A percentile compares a stretch with the other conserved stretches of the same genome.
Conservation (phyloP, 2,888 invertebrate genomes). For the Zaprionus lineosus region DNA sequence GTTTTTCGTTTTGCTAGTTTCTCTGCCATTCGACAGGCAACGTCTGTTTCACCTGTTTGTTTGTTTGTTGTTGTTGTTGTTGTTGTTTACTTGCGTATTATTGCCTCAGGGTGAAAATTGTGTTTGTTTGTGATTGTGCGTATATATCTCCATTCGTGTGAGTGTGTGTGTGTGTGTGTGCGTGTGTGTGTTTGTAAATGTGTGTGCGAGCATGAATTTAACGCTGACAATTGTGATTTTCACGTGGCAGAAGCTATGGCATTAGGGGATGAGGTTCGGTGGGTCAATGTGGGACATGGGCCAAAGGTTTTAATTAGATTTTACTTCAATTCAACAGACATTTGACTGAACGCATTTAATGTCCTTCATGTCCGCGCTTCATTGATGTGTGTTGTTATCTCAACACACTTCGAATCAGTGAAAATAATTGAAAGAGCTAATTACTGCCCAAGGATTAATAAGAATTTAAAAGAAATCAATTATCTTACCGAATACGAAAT, state of each 20-base stretch:
- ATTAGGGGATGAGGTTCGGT: too few species aligned
- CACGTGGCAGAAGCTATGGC: conserved; percentile 15
- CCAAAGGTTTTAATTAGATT: conserved; percentile 67
- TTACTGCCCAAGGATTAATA: neutral
- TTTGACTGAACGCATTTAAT: conserved; percentile 33
- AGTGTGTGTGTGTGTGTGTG: conserved; percentile 20
- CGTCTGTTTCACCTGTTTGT: conserved; percentile 60
- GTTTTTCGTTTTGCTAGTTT: conserved; percentile 40
- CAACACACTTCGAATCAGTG: too few species aligned
- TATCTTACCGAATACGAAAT: too few species aligned
- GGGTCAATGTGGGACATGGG: too few species aligned
- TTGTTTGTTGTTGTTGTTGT: conserved; percentile 47
- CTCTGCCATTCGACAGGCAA: conserved; percentile 45
- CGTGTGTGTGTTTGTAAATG: conserved; percentile 8
- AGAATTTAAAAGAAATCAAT: too few species aligned
- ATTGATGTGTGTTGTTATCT: neutral
- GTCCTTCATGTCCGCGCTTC: conserved; percentile 9
- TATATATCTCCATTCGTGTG: neutral
- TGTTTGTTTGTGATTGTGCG: conserved; percentile 11
- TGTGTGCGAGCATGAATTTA: conserved; percentile 47
- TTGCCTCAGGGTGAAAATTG: conserved; percentile 50
- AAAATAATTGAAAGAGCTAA: neutral
- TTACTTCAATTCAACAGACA: conserved; percentile 56
- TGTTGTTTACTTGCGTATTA: conserved; percentile 60
- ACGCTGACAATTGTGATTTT: conserved; percentile 74